These are phyloP conservation scores for Sialis lutaria DNA, from an alignment of 2,888 invertebrate genomes.

Conservation along the genomic window DNA sequence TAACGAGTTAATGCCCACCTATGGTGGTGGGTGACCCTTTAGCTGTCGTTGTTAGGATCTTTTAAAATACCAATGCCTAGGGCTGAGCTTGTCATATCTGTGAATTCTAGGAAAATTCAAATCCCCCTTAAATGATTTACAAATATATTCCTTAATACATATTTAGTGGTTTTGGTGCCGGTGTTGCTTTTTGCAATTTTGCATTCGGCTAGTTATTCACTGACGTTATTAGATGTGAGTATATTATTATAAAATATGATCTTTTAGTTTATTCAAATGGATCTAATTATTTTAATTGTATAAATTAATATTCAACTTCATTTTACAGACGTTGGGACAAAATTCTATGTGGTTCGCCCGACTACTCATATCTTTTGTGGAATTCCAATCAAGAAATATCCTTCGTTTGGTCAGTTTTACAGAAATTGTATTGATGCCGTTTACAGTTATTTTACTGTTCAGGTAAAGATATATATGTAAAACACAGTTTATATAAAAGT, in stretches of 20 bases:
- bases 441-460: slow-evolving; percentile 61
- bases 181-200: slow-evolving; percentile 81
- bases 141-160: neutral
- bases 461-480: too few relatives aligned
- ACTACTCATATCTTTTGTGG: slow-evolving; percentile 70
- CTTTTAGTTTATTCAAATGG: neutral
- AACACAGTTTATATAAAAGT: too few relatives aligned
- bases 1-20: too few relatives aligned
- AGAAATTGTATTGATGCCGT: slow-evolving; percentile 85
- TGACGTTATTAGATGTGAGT: slow-evolving; percentile 84
- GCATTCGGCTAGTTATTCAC: slow-evolving; percentile 83
- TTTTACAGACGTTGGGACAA: slow-evolving; percentile 68
- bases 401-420: slow-evolving; percentile 80
- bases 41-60: too few relatives aligned
- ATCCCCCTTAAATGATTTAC: too few relatives aligned
- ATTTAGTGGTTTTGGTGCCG: slow-evolving; percentile 72
- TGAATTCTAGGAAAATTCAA: too few relatives aligned
- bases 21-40: too few relatives aligned
- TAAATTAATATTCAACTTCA: neutral
- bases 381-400: slow-evolving; percentile 80
- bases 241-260: slow-evolving; percentile 11
- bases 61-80: too few relatives aligned
- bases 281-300: neutral
- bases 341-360: slow-evolving; percentile 81
- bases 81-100: too few relatives aligned